Evolutionary conservation across 1,140 invertebrate species (phyloP).

Genomic region (Trichomalopsis sarcophagae): DNA sequence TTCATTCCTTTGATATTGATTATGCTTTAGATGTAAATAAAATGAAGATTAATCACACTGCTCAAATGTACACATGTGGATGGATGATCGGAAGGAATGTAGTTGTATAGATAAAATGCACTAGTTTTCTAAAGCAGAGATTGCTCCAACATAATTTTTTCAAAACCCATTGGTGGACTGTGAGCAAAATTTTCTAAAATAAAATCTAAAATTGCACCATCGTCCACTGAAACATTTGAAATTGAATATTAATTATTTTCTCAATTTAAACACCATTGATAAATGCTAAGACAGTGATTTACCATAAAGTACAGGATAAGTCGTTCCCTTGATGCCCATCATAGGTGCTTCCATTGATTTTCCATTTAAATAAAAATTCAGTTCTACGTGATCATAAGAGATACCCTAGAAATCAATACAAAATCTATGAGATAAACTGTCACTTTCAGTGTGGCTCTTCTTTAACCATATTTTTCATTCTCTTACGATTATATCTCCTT

Average conservation of each 20-base stretch:
- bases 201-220: conserved; percentile 97
- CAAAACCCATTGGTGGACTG: conserved; percentile 91
- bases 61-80: conserved; percentile 26
- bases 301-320: conserved; percentile 97
- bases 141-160: conserved; percentile 98
- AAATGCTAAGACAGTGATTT: conserved; percentile 80
- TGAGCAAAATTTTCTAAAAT: conserved; percentile 92
- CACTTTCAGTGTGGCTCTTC: conserved; percentile 10
- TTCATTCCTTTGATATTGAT: conserved; percentile 42
- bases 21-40: conserved; percentile 35
- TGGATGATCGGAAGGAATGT: conserved; percentile 30
- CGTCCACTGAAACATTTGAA: conserved; percentile 88
- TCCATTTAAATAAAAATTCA: conserved; percentile 97
- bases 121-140: conserved; percentile 87
- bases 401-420: conserved; percentile 81
- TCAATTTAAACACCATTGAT: conserved; percentile 27
- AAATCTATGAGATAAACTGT: conserved; percentile 45
- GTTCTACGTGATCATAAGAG: conserved; percentile 96
- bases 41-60: conserved; percentile 36
- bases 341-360: conserved; percentile 90
- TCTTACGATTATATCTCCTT: conserved; percentile 94
- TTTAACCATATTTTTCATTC: conserved; percentile 29
- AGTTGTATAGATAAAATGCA: neutral
- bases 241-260: conserved; percentile 37
- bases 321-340: conserved; percentile 90